These are phyloP conservation scores for Caenorhabditis virilis DNA, from an alignment of 2,888 invertebrate species.

Conservation along the genomic window DNA sequence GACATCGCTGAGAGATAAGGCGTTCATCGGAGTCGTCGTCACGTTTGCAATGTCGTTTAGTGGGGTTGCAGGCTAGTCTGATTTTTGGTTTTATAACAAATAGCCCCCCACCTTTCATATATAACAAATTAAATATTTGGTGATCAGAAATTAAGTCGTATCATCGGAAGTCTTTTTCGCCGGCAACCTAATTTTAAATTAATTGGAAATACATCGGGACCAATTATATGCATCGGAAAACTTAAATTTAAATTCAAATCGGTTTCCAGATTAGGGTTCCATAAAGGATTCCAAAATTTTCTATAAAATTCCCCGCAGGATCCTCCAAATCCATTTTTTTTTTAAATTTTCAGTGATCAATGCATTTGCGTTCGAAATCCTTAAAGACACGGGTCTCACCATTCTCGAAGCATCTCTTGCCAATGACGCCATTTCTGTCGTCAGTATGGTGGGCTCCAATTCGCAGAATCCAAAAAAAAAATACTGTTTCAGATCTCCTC, in stretches of 20 bases:
- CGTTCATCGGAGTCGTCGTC: conserved; percentile 45
- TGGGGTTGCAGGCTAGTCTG: conserved; percentile 52
- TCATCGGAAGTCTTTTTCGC: no score
- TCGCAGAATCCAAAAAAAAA: conserved; percentile 1
- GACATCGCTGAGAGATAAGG: conserved; percentile 38
- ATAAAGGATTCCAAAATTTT: no score
- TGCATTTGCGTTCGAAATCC: conserved; percentile 61
- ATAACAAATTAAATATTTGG: no score
- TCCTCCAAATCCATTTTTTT: no score
- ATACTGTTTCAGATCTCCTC: conserved; percentile 40
- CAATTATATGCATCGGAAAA: no score
- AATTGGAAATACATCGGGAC: no score
- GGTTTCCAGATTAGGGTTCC: no score
- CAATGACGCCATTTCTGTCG: conserved; percentile 53
- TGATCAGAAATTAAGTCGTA: no score
- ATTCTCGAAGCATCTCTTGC: conserved; percentile 52
- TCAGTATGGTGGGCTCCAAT: conserved; percentile 48
- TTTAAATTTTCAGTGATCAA: conserved; percentile 57
- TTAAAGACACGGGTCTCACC: conserved; percentile 51
- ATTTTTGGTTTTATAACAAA: conserved; percentile 3
- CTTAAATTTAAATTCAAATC: no score
- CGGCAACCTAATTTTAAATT: no score
- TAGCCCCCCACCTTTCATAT: background rate
- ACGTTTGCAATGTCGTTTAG: conserved; percentile 60
- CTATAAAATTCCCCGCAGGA: no score